These are phyloP conservation scores for Agapornis canus DNA, from an alignment of 2,797 vertebrate species.

Conservation along the genomic window DNA sequence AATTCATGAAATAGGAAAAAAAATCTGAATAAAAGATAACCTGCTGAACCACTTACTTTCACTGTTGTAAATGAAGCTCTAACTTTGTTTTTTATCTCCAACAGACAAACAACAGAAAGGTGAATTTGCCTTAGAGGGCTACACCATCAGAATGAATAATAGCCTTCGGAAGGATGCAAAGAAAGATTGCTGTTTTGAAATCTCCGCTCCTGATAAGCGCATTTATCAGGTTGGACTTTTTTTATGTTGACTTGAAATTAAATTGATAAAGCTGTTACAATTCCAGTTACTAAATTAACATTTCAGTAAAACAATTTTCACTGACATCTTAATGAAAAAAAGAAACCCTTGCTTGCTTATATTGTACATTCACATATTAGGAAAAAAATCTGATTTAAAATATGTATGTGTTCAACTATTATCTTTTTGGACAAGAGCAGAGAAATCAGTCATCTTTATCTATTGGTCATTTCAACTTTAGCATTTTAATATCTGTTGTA, in stretches of 20 bases:
- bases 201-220: slow-evolving; percentile 93
- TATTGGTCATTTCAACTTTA: slow-evolving; percentile 62
- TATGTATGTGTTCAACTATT: slow-evolving; percentile 61
- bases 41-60: slow-evolving; percentile 30
- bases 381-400: slow-evolving; percentile 41
- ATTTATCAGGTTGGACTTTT: slow-evolving; percentile 90
- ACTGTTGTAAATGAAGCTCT: slow-evolving; percentile 68
- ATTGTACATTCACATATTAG: slow-evolving; percentile 48
- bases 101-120: slow-evolving; percentile 99
- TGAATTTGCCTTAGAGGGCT: slow-evolving; percentile 93
- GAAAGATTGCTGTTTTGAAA: slow-evolving; percentile 98
- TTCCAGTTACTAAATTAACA: slow-evolving; percentile 75
- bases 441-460: slow-evolving; percentile 71
- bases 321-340: slow-evolving; percentile 62
- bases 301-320: slow-evolving; percentile 73
- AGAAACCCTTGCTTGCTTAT: slow-evolving; percentile 24
- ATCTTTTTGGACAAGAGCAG: slow-evolving; percentile 63
- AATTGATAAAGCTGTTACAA: slow-evolving; percentile 77
- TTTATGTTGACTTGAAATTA: slow-evolving; percentile 76
- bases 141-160: slow-evolving; percentile 90
- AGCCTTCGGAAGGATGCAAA: slow-evolving; percentile 90
- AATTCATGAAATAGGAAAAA: slow-evolving; percentile 55
- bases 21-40: slow-evolving; percentile 70
- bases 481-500: slow-evolving; percentile 68
- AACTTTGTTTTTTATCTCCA: slow-evolving; percentile 75